phyloP scores from a whole-genome alignment of 1,140 invertebrate genomes.

The Eciton burchellii region DNA sequence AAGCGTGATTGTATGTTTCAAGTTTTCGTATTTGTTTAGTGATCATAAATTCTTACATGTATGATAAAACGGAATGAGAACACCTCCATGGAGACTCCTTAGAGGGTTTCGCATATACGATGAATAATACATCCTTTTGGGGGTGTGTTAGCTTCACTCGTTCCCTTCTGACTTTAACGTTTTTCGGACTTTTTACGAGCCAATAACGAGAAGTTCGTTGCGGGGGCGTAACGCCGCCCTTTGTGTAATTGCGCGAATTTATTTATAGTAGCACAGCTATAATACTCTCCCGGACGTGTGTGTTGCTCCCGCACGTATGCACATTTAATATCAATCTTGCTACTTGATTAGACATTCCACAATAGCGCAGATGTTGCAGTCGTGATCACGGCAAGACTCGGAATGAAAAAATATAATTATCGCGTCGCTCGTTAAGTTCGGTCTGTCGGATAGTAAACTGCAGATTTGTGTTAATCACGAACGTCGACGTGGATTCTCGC shows the following conservation, averaged over 20 bases:
- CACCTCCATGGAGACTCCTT: slow-evolving; percentile 27
- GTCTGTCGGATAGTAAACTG: slow-evolving; percentile 4
- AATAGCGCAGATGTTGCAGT: not conserved
- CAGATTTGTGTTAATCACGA: slow-evolving; percentile 36
- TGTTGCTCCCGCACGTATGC: not conserved
- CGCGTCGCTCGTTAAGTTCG: not conserved
- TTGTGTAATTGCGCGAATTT: slow-evolving; percentile 52
- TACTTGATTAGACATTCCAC: slow-evolving; percentile 34
- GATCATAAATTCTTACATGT: slow-evolving; percentile 48
- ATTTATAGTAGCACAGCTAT: not conserved
- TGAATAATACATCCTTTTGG: slow-evolving; percentile 56
- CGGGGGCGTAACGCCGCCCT: not conserved
- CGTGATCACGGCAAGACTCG: not conserved
- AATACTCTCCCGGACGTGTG: not conserved
- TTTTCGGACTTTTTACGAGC: slow-evolving; percentile 50
- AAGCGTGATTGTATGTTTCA: not conserved
- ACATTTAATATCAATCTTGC: slow-evolving; percentile 48
- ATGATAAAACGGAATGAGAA: slow-evolving; percentile 41
- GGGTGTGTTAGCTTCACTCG: slow-evolving; percentile 31
- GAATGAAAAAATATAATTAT: slow-evolving; percentile 13
- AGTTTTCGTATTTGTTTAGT: not conserved
- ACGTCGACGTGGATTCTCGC: not conserved
- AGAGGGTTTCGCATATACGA: slow-evolving; percentile 27
- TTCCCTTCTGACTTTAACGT: slow-evolving; percentile 58
- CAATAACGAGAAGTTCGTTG: slow-evolving; percentile 47